Evolutionary conservation across 2,888 invertebrate genomes (phyloP), one percentile per base, ranked within the genome.

Genomic region (Frankliniella intonsa): DNA sequence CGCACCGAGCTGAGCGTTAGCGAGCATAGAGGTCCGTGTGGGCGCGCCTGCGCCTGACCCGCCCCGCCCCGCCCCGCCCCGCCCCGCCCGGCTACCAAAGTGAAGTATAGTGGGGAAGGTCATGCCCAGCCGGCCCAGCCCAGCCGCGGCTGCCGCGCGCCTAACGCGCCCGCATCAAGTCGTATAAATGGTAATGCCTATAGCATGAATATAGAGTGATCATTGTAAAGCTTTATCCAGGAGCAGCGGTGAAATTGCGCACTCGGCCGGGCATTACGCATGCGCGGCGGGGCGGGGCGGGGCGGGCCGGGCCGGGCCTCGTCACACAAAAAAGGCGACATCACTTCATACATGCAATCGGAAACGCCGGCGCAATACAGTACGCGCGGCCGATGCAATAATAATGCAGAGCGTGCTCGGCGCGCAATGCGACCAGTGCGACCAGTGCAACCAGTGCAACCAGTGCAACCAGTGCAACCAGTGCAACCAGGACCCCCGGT

Each of bases 201-300:
- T 12, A 12, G 69, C 69, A 76, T 76, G 69, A 76, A 76, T 76
- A 76, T 76, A 76, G 69, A 76, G 69, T 25, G 69, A 76, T 76
- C 69, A 25, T 25, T 76, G 69, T 25, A 25, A 25, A 25, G 25
- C 1, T 22, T 22, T 12, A 19, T 55, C 17, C 55, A 17, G 55
- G 55, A 55, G 55, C 55, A 38, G 38, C 38, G 55, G 55, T 7
- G 55, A 55, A 55, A 55, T 55, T 55, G 55, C 55, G 55, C 12
- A 14, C 55, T 55, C 55, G 14, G 9, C 5, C 14, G 5, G 5
- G 11, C 14, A 19, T 14, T 14, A 14, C 25, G 22, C 69, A 25
- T 8, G 25, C n/a, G 12, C 22, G 2, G 69, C 69, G 69, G 55
- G 17, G 22, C 25, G 10, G 69, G 69, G 8, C 1, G 25, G 11